phyloP scores from a whole-genome alignment of 2,888 invertebrate genomes.

The Cepaea hortensis region DNA sequence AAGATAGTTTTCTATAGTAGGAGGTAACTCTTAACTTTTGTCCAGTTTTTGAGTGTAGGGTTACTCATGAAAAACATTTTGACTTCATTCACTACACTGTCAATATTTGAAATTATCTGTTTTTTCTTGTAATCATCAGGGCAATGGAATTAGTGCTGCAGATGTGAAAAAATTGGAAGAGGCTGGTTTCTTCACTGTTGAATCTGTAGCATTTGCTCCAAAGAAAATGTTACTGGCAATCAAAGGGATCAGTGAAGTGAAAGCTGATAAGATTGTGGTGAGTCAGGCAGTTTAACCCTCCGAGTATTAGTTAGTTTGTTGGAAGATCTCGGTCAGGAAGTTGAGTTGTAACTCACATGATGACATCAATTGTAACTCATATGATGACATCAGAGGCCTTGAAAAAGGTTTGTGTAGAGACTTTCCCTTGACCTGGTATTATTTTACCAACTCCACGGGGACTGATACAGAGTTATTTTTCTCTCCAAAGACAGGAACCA shows the following conservation, averaged over 20 bases:
- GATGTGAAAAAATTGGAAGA: constrained; percentile 96
- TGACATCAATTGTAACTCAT: too few relatives aligned
- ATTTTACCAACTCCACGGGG: too few relatives aligned
- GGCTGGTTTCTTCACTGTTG: constrained; percentile 95
- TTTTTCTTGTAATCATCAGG: constrained; percentile 79
- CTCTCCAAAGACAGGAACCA: too few relatives aligned
- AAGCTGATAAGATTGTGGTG: constrained; percentile 93
- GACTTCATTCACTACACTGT: background rate
- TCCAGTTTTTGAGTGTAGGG: background rate
- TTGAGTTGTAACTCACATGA: too few relatives aligned
- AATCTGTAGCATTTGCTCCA: constrained; percentile 94
- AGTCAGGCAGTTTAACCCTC: constrained; percentile 52
- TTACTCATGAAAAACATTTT: background rate
- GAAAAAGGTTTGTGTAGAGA: too few relatives aligned
- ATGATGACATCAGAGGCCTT: too few relatives aligned
- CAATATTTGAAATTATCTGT: background rate
- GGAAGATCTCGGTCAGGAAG: too few relatives aligned
- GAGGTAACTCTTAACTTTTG: too few relatives aligned
- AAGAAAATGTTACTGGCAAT: constrained; percentile 88
- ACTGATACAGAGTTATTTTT: too few relatives aligned
- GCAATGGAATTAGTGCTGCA: constrained; percentile 88
- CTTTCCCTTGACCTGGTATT: too few relatives aligned
- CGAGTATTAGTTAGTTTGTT: too few relatives aligned
- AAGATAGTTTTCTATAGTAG: too few relatives aligned
- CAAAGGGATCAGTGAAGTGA: constrained; percentile 97